Percentiles rank a stretch among this genome's conserved stretches.
Conservation (phyloP, 2,888 invertebrate species). For the Scrobipalpa atriplicella region DNA sequence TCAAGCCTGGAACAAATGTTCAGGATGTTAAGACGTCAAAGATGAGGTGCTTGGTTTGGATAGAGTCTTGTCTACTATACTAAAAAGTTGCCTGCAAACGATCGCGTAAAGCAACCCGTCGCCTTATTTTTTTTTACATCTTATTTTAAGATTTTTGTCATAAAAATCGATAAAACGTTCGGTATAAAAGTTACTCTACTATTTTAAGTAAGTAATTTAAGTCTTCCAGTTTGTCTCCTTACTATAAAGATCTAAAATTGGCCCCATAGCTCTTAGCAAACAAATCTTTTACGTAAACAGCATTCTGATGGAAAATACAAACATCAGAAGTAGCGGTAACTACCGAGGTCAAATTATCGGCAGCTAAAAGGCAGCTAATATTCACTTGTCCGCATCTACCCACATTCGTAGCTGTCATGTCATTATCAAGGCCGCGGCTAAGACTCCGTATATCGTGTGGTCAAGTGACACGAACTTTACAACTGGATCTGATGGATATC, state of each 20-base stretch:
- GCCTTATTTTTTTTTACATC: no score
- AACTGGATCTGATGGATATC: constrained; percentile 6
- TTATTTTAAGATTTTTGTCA: no score
- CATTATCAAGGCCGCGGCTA: background rate
- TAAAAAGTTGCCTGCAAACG: no score
- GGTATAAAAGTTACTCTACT: no score
- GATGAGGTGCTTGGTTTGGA: no score
- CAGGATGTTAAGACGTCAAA: constrained; percentile 2
- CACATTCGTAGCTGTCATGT: constrained; percentile 17
- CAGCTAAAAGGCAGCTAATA: no score
- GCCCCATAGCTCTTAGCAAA: background rate
- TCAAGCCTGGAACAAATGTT: constrained; percentile 70
- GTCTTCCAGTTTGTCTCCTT: no score
- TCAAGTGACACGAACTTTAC: background rate
- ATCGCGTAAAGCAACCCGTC: no score
- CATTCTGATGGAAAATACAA: constrained; percentile 8
- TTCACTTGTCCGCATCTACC: constrained; percentile 11
- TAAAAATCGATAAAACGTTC: no score
- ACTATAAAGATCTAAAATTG: no score
- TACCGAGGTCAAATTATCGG: constrained; percentile 13
- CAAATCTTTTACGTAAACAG: background rate
- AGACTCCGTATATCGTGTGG: constrained; percentile 3
- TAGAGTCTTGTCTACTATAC: no score
- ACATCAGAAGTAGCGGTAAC: constrained; percentile 1
- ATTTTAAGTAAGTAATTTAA: no score